These are phyloP conservation scores for Myotis myotis DNA, from an alignment of 2,797 vertebrate species.

Conservation along the genomic window DNA sequence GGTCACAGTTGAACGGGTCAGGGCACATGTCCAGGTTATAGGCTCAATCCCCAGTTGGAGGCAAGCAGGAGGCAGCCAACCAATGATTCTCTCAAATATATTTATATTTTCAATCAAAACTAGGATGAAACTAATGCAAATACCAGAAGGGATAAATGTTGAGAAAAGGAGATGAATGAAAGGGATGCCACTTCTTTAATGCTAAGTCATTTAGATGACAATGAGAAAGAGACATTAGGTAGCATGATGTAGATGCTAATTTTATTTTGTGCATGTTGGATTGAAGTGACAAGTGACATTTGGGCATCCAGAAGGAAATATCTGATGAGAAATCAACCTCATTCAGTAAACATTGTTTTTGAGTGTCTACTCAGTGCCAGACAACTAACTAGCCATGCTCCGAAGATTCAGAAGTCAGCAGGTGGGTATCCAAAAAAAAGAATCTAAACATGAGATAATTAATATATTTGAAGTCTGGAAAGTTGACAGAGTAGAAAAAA, in stretches of 20 bases:
- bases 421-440: background rate
- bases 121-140: background rate
- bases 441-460: background rate
- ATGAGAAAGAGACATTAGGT: background rate
- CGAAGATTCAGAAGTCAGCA: background rate
- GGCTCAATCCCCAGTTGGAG: too few species aligned
- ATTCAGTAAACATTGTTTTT: background rate
- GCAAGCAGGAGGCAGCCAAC: too few species aligned
- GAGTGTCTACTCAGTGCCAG: background rate
- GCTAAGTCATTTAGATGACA: background rate
- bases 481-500: background rate
- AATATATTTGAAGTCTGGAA: background rate
- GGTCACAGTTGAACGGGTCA: too few species aligned
- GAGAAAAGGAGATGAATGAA: background rate
- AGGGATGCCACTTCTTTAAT: background rate
- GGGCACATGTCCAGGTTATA: too few species aligned
- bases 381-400: background rate
- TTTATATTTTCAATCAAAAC: background rate
- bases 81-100: too few species aligned
- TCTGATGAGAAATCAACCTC: background rate
- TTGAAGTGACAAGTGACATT: background rate
- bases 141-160: background rate
- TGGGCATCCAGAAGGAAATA: background rate
- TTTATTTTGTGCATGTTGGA: background rate
- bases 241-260: background rate